phyloP scores from a whole-genome alignment of 2,113 vertebrate genomes.

The Tretioscincus oriximinensis region DNA sequence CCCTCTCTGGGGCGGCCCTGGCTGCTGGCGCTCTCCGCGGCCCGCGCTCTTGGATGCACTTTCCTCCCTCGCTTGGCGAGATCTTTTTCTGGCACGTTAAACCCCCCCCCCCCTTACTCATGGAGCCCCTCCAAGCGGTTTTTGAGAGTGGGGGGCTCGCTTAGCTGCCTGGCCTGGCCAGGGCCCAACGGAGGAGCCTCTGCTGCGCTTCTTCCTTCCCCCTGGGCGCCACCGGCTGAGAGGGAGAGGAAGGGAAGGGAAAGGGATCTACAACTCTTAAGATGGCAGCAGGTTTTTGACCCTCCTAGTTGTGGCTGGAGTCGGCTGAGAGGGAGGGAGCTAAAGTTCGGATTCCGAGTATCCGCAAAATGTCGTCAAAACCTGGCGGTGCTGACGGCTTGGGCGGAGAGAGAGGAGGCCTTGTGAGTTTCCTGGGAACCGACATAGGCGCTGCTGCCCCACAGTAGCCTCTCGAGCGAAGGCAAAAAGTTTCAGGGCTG shows the following conservation, averaged over 20 bases:
- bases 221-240: background rate
- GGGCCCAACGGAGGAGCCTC: background rate
- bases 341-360: background rate
- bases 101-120: background rate
- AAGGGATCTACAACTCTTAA: background rate
- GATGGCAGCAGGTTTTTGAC: constrained; percentile 29
- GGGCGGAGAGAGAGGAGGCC: constrained; percentile 3
- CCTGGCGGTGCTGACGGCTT: background rate
- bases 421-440: constrained; percentile 7
- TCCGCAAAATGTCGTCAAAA: constrained; percentile 58
- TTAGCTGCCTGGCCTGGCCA: background rate
- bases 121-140: background rate
- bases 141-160: background rate
- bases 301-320: constrained; percentile 3
- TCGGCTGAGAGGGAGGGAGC: background rate
- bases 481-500: constrained; percentile 5
- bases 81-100: background rate
- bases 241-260: background rate
- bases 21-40: background rate
- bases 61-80: too few species aligned
- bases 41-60: background rate
- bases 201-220: background rate
- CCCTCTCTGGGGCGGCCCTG: background rate
- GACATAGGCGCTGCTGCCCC: background rate
- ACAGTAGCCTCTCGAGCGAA: background rate